These are phyloP conservation scores for Onychostruthus taczanowskii DNA, from an alignment of 2,113 vertebrate genomes.

Conservation along the genomic window DNA sequence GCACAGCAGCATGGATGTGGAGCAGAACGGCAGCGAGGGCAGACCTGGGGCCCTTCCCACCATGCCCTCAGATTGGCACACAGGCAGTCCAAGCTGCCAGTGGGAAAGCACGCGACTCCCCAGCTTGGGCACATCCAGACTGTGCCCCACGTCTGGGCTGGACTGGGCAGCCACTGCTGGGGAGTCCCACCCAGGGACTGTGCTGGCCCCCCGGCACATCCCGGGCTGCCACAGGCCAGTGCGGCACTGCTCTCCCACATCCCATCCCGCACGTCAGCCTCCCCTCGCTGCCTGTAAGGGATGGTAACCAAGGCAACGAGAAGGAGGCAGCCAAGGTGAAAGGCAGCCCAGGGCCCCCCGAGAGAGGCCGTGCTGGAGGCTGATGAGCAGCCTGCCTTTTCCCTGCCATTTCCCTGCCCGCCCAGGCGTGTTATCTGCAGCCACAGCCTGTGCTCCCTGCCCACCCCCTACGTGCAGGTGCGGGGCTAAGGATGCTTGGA, in stretches of 20 bases:
- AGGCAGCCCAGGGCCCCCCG: slow-evolving; percentile 47
- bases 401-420: slow-evolving; percentile 49
- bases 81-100: not conserved
- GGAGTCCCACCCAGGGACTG: not conserved
- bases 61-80: not conserved
- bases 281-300: slow-evolving; percentile 12
- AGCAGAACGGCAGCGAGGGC: rapidly evolving
- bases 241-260: not conserved
- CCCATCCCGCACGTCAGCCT: slow-evolving; percentile 24
- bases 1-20: rapidly evolving
- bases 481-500: not conserved
- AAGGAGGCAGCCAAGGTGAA: slow-evolving; percentile 67
- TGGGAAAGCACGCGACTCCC: rapidly evolving
- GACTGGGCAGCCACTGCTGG: rapidly evolving
- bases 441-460: not conserved
- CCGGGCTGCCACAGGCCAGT: not conserved
- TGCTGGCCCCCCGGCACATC: not conserved
- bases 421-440: slow-evolving; percentile 19
- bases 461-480: not conserved
- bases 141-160: not conserved
- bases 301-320: slow-evolving; percentile 68
- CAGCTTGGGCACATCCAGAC: not conserved
- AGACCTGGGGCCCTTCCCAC: not conserved
- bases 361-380: slow-evolving; percentile 54
- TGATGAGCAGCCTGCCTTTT: slow-evolving; percentile 50